Base-by-base conservation (phyloP, 2,797 vertebrate species). In the Lacerta bilineata region DNA sequence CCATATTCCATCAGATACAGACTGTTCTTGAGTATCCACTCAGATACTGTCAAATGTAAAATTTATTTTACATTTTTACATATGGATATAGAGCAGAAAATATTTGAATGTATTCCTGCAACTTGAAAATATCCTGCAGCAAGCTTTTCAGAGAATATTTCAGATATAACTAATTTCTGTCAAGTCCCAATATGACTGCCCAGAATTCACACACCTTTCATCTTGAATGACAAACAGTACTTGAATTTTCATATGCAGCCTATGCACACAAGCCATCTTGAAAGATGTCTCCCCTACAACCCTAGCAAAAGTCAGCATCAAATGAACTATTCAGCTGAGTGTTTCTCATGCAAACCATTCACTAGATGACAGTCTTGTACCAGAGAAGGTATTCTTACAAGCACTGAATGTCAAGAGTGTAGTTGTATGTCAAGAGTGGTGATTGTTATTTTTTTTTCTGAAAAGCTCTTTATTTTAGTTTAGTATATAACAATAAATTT, bases 331-430 rank as follows among this genome's bases (percentile, higher is more conserved):
- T 83, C 55, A 7, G 0, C 2, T 85, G 46, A 66, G 1, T 77
- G 9, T 89, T 41, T 39, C 85, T 87, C 85, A 61, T 88, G 13
- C 39, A 80, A 88, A 85, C 55, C 4, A 84, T 87, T 95, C 94
- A 93, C 94, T 95, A 96, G 94, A 86, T 96, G 94, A 92, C 93
- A 94, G 84, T 93, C 88, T 96, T 87, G 91, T 64, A 85, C 84
- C 79, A 68, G 3, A 79, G 2, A 41, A 80, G 33, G 1, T 81
- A 71, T n/a, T 76, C 61, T 82, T 50, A 61, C 7, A 15, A 74
- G 72, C 68, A 25, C 0, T 27, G 79, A 71, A 27, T 55, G 50
- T 55, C 50, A 55, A 55, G 50, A 55, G 50, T 55, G 46, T 2
- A 5, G 8, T 17, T 88, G 5, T 36, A 82, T 29, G 50, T 79